Evolutionary conservation across 2,113 vertebrate genomes (phyloP), one percentile per base, ranked within the genome.

Genomic region (Rissa tridactyla): DNA sequence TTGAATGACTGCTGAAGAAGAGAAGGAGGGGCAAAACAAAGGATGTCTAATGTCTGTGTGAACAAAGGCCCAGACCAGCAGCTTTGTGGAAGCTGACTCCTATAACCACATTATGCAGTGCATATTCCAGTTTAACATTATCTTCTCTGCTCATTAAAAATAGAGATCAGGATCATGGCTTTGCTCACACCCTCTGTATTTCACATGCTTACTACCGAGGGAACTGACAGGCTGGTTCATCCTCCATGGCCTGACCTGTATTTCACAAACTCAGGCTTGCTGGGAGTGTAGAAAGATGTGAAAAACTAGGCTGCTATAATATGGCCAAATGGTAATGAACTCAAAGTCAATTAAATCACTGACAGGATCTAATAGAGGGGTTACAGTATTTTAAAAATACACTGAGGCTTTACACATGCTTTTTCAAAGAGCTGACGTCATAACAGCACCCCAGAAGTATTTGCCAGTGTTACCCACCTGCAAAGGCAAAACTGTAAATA

Each of bases 1-100:
- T 99, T 99, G 99, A 99, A 99, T 99, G 99, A 99, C 99, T 99
- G 99, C 99, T 99, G 99, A 99, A 98, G 99, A 99, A 98, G 98
- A 99, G 97, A 99, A 98, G 98, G 98, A 98, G 98, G 97, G 97
- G 98, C 98, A 98, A 98, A 98, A 99, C 97, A 98, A 98, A 98
- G 98, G 98, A 98, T 98, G 98, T 99, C 98, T 98, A 98, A 99
- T 98, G 98, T 98, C 96, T 98, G 98, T 97, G 98, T 97, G 98
- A 97, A 98, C 96, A 98, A 98, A 98, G 96, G 98, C 98, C 98
- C 98, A 97, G 97, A 93, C 70, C 98, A 98, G 98, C 97, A 98
- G 98, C 94, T 96, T 93, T 97, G 97, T 60, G 97, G 97, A 98
- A 97, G 94, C 97, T 97, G 97, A 98, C 97, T 98, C 97, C 97